These are phyloP conservation scores for Mergus octosetaceus DNA, from an alignment of 2,797 vertebrate genomes.

Conservation along the genomic window DNA sequence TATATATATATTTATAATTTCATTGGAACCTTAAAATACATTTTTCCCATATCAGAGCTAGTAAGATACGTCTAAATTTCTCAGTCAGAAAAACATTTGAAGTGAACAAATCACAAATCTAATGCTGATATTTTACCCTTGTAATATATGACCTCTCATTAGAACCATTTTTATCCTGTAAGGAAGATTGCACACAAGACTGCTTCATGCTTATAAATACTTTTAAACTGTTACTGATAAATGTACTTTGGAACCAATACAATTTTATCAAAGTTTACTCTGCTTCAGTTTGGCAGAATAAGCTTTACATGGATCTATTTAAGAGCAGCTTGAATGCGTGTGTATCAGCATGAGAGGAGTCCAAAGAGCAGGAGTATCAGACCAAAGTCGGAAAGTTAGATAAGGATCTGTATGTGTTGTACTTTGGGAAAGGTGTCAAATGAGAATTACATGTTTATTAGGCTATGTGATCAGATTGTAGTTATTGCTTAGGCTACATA, in stretches of 20 bases:
- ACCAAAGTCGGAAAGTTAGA: background rate
- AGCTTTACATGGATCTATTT: background rate
- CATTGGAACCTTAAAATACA: background rate
- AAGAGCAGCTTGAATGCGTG: background rate
- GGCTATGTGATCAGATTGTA: background rate
- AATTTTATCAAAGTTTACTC: background rate
- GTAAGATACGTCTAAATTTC: background rate
- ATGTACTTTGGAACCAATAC: background rate
- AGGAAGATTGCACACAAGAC: background rate
- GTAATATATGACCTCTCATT: background rate
- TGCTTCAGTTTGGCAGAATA: background rate
- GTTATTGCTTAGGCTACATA: background rate
- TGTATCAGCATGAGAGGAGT: background rate
- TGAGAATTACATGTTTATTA: background rate
- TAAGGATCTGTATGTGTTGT: background rate
- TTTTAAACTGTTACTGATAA: background rate
- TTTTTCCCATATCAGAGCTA: background rate
- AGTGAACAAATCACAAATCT: background rate
- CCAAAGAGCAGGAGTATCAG: background rate
- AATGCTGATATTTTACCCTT: background rate
- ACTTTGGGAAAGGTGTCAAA: background rate
- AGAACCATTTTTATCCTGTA: background rate
- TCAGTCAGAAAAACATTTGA: background rate
- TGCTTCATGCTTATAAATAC: background rate
- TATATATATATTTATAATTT: background rate